Conservation (phyloP, 1,140 invertebrate species). For the Ceratina japonica region DNA sequence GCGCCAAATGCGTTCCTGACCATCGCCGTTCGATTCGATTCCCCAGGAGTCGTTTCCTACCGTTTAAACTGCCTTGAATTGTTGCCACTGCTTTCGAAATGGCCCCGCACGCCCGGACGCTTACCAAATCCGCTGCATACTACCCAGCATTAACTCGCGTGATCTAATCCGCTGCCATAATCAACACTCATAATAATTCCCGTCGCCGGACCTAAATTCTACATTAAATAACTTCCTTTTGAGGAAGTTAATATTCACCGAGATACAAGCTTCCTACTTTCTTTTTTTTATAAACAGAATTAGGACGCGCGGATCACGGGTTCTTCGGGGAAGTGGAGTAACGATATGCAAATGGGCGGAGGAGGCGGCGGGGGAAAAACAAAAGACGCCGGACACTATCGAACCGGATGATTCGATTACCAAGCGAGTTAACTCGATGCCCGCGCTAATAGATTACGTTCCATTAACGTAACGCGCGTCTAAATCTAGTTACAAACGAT, state of each 20-base stretch:
- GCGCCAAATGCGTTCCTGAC: neutral
- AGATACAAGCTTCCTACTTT: too few relatives aligned
- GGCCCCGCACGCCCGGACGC: too few relatives aligned
- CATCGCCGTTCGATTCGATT: constrained; percentile 1
- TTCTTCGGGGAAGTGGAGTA: too few relatives aligned
- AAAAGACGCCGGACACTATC: neutral
- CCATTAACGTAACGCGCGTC: constrained; percentile 67
- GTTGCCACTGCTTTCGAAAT: neutral
- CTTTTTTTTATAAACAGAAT: too few relatives aligned
- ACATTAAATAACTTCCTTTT: too few relatives aligned
- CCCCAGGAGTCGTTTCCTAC: neutral
- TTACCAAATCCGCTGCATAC: too few relatives aligned
- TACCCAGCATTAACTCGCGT: too few relatives aligned
- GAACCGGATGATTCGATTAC: constrained; percentile 64
- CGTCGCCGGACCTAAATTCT: too few relatives aligned
- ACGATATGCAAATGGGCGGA: constrained; percentile 23
- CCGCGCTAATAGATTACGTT: constrained; percentile 60
- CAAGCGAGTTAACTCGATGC: constrained; percentile 55
- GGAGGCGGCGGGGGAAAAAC: neutral
- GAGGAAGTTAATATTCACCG: too few relatives aligned
- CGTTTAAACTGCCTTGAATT: neutral
- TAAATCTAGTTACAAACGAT: constrained; percentile 68
- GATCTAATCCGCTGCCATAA: too few relatives aligned
- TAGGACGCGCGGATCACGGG: too few relatives aligned
- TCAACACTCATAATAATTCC: too few relatives aligned